These are phyloP conservation scores for Hyppa rectilinea DNA, from an alignment of 2,888 invertebrate species.

Conservation along the genomic window DNA sequence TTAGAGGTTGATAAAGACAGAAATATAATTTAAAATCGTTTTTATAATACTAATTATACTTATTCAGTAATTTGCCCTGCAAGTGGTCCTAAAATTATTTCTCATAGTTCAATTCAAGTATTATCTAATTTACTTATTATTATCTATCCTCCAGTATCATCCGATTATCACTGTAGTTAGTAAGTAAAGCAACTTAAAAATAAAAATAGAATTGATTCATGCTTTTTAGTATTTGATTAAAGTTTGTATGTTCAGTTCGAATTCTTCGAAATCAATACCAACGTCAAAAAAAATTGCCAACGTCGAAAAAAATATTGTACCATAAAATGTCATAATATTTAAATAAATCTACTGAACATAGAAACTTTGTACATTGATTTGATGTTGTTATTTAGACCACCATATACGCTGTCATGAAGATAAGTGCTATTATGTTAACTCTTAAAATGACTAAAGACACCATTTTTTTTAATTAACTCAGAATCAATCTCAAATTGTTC, in stretches of 20 bases:
- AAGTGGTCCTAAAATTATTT: background rate
- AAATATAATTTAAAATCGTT: background rate
- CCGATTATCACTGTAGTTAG: slow-evolving; percentile 49
- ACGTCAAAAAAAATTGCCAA: background rate
- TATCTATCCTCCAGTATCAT: slow-evolving; percentile 46
- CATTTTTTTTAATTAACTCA: background rate
- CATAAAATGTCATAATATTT: background rate
- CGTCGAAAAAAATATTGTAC: background rate
- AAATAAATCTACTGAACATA: slow-evolving; percentile 21
- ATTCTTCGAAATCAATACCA: background rate
- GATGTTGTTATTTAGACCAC: slow-evolving; percentile 21
- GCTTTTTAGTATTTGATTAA: slow-evolving; percentile 45
- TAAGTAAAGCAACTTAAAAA: slow-evolving; percentile 28
- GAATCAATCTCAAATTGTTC: background rate
- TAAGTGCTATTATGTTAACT: slow-evolving; percentile 38
- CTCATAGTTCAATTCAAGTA: slow-evolving; percentile 3
- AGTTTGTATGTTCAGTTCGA: slow-evolving; percentile 36
- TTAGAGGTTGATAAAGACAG: background rate
- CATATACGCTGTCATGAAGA: slow-evolving; percentile 24
- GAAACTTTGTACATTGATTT: slow-evolving; percentile 26
- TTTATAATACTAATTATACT: no score
- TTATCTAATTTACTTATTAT: slow-evolving; percentile 4
- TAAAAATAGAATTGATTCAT: slow-evolving; percentile 41
- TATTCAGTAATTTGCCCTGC: background rate
- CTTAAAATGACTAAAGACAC: background rate